A percentile compares a stretch with the other conserved stretches of the same genome.
These are phyloP conservation scores for Rhodophaea formosa DNA, from an alignment of 2,888 invertebrate species.

Conservation along the genomic window DNA sequence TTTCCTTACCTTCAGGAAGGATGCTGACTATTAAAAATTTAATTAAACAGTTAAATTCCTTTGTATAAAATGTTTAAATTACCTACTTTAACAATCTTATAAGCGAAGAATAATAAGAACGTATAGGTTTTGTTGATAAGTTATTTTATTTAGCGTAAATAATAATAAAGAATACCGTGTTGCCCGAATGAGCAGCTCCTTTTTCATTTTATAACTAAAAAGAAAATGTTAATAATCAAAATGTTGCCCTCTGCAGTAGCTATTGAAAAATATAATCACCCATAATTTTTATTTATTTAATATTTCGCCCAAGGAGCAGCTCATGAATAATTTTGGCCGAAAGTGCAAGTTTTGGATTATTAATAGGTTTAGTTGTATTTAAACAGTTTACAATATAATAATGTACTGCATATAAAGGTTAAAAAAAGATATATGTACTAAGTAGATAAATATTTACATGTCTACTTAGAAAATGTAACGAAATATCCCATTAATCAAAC, in stretches of 20 bases:
- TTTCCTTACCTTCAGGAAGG: slow-evolving; percentile 80
- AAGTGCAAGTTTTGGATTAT: slow-evolving; percentile 38
- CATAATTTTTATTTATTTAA: background rate
- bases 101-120: background rate
- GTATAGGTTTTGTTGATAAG: background rate
- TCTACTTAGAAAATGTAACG: background rate
- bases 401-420: background rate
- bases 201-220: slow-evolving; percentile 3
- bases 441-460: background rate
- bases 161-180: slow-evolving; percentile 5
- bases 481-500: background rate
- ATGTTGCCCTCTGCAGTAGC: slow-evolving; percentile 45
- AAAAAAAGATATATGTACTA: background rate
- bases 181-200: slow-evolving; percentile 14
- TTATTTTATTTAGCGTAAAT: slow-evolving; percentile 7
- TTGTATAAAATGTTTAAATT: background rate
- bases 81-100: background rate
- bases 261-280: slow-evolving; percentile 20
- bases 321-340: slow-evolving; percentile 35
- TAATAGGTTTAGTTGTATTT: slow-evolving; percentile 10
- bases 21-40: slow-evolving; percentile 68
- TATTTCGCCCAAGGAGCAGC: slow-evolving; percentile 16
- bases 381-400: slow-evolving; percentile 12
- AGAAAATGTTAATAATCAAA: background rate
- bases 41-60: slow-evolving; percentile 10